Base-by-base conservation (phyloP, 1,140 invertebrate species). In the Lepidotrigona ventralis region DNA sequence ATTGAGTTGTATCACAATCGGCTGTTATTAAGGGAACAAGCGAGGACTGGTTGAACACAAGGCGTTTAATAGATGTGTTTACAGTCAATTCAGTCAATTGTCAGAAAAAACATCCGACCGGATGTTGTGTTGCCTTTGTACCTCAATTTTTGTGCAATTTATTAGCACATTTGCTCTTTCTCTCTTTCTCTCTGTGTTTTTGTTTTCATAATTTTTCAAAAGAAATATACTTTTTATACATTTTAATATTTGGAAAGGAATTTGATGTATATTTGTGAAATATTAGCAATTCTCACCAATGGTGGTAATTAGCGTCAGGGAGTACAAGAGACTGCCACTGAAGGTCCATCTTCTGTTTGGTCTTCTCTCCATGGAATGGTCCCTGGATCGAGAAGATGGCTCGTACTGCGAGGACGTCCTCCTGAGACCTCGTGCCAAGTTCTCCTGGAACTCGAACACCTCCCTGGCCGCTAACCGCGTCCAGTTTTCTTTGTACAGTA, bases 401-500 rank as follows among this genome's bases (percentile, higher is more conserved):
- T 93, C 94, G 88, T 95, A 94, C 84, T 93, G 91, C 46, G 91
- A 90, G 26, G 88, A 90, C 29, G 90, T 86, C 39, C 88, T 89
- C 46, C 84, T 89, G n/a, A 92, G 86, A 51, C 88, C 90, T 39
- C 94, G 92, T 2, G 96, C 94, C 71, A 96, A 91, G 69, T 94
- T 95, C 85, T 96, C 95, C 93, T 98, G 98, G 92, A 99, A 99
- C 76, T 97, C 96, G 91, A 98, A 95, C 80, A 99, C 96, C 92
- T 99, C 97, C 85, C 97, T 96, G 54, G 97, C 95, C 33, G 97
- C 96, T 82, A 98, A 90, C 81, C 97, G 95, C 2, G 98, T 99
- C 98, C 98, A 99, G 93, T 99, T 99, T 87, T 98, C 97, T 89
- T 98, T 97, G 92, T 99, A 98, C 21, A 99, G 94, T 85, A 99